A percentile compares a stretch with the other conserved stretches of the same genome.
These are phyloP conservation scores for Archips xylosteana DNA, from an alignment of 2,888 invertebrate genomes.

Conservation along the genomic window DNA sequence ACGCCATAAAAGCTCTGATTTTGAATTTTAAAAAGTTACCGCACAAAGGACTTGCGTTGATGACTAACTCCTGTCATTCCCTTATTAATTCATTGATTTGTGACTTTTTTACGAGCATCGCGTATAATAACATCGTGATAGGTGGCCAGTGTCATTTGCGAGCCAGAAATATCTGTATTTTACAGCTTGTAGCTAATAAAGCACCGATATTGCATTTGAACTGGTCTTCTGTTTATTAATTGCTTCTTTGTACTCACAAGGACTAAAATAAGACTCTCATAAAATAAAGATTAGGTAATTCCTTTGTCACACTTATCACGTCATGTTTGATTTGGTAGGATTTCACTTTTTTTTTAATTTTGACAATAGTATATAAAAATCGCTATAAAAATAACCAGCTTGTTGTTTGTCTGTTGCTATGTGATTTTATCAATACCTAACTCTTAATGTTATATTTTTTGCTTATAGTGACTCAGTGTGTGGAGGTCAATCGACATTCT, in stretches of 20 bases:
- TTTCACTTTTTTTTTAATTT: no score
- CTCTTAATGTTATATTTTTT: slow-evolving; percentile 30
- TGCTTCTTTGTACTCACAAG: slow-evolving; percentile 7
- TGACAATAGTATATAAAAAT: neutral
- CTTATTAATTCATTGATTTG: slow-evolving; percentile 25
- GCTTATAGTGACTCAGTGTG: slow-evolving; percentile 47
- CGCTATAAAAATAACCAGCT: neutral
- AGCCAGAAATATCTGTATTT: slow-evolving; percentile 16
- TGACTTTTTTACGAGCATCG: slow-evolving; percentile 18
- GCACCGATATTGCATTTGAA: slow-evolving; percentile 17
- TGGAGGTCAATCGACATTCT: slow-evolving; percentile 50
- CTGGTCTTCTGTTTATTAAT: slow-evolving; percentile 17
- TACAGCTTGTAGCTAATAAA: slow-evolving; percentile 25
- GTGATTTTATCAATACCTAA: neutral
- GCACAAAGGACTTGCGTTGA: slow-evolving; percentile 7
- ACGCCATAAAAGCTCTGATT: slow-evolving; percentile 16
- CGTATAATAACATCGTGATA: slow-evolving; percentile 23
- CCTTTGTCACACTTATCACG: neutral
- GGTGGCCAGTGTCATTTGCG: slow-evolving; percentile 22
- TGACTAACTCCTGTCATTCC: slow-evolving; percentile 22
- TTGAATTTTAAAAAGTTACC: slow-evolving; percentile 12
- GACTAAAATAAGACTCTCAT: slow-evolving; percentile 2
- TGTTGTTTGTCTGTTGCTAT: slow-evolving; percentile 23
- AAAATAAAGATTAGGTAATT: neutral
- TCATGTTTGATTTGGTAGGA: neutral